A percentile compares a stretch with the other conserved stretches of the same genome.
These are phyloP conservation scores for Galagoides demidoff DNA, from an alignment of 2,797 vertebrate genomes.

Conservation along the genomic window DNA sequence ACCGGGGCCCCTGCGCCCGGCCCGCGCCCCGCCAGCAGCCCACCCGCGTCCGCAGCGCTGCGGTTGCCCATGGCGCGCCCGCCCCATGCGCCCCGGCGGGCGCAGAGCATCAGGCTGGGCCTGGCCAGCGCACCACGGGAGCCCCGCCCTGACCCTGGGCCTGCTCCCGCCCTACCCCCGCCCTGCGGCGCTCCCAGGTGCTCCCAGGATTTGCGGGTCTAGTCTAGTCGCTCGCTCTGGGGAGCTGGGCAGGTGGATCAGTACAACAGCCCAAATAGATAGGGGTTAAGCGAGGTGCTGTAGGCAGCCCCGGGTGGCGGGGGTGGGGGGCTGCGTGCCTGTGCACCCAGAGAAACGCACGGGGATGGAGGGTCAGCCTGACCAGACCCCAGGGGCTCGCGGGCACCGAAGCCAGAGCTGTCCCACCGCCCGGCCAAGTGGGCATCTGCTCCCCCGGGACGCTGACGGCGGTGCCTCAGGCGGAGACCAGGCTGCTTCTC, in stretches of 20 bases:
- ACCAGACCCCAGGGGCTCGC: neutral
- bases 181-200: neutral
- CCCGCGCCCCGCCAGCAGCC: conserved; percentile 87
- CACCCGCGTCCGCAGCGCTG: conserved; percentile 41
- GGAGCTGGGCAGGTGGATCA: neutral
- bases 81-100: neutral
- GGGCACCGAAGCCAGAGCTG: neutral
- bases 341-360: neutral
- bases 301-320: neutral
- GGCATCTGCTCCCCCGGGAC: neutral
- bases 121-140: neutral
- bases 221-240: too few relatives aligned
- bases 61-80: conserved; percentile 75
- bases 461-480: neutral
- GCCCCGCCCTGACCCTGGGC: neutral
- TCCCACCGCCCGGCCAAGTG: neutral
- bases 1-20: neutral
- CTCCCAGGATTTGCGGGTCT: fast-evolving
- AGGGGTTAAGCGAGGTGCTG: neutral
- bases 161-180: neutral
- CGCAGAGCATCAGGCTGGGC: conserved; percentile 21
- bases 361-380: neutral
- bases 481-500: neutral
- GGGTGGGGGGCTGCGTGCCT: too few relatives aligned
- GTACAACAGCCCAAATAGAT: fast-evolving